phyloP scores from a whole-genome alignment of 2,113 vertebrate genomes.

The Dicrurus megarhynchus region DNA sequence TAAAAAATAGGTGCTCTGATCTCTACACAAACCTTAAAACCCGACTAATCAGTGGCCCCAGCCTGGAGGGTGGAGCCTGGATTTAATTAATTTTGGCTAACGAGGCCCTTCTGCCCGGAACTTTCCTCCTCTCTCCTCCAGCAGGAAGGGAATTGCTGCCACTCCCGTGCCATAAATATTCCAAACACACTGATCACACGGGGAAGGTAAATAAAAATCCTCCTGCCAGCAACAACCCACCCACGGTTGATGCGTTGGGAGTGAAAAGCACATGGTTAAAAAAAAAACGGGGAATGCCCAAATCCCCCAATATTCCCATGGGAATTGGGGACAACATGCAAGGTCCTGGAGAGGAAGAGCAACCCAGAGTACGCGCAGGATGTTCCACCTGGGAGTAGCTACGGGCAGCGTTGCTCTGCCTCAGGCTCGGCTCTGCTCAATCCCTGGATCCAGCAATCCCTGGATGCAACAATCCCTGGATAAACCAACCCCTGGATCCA shows the following conservation, averaged over 20 bases:
- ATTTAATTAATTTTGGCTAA: background rate
- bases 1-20: background rate
- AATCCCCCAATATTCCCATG: background rate
- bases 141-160: background rate
- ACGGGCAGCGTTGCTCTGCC: background rate
- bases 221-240: background rate
- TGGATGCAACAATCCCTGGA: background rate
- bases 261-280: background rate
- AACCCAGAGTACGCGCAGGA: fast-evolving
- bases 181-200: fast-evolving
- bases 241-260: fast-evolving
- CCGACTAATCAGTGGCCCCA: background rate
- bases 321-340: fast-evolving
- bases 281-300: background rate
- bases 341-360: fast-evolving
- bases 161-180: fast-evolving
- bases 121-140: background rate
- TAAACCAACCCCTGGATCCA: background rate
- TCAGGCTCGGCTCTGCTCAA: background rate
- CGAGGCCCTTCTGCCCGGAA: fast-evolving
- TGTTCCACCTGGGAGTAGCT: background rate
- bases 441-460: background rate
- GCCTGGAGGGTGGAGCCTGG: background rate
- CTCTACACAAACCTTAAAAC: background rate
- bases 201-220: background rate